phyloP scores from a whole-genome alignment of 2,888 invertebrate genomes.

The Ennomos erosarius region DNA sequence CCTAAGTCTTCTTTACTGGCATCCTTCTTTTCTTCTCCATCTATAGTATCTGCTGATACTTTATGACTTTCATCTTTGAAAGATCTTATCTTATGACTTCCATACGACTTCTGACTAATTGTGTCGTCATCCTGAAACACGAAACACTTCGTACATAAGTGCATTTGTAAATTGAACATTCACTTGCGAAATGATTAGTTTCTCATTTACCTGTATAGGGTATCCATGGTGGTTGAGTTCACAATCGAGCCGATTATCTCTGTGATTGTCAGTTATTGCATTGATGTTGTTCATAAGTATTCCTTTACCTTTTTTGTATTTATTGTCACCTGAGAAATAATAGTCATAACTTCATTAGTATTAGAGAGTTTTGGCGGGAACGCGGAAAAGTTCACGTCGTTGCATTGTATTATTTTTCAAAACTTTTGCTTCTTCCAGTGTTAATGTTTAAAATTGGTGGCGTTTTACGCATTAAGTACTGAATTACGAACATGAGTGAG shows the following conservation, averaged over 20 bases:
- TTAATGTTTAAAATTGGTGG: no score
- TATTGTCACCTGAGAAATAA: constrained; percentile 88
- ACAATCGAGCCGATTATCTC: constrained; percentile 90
- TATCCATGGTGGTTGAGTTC: constrained; percentile 90
- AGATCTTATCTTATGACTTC: constrained; percentile 95
- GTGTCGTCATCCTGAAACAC: constrained; percentile 88
- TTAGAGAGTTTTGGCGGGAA: no score
- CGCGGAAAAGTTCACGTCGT: no score
- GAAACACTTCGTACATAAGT: constrained; percentile 26
- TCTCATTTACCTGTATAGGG: constrained; percentile 81
- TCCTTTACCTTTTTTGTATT: constrained; percentile 91
- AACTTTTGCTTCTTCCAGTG: no score
- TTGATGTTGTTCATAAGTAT: constrained; percentile 93
- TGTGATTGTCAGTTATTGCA: constrained; percentile 90
- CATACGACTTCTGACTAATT: constrained; percentile 95
- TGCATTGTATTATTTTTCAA: no score
- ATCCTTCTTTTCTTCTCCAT: constrained; percentile 95
- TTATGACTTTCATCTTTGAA: constrained; percentile 97
- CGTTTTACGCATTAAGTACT: no score
- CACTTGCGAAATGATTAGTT: constrained; percentile 5
- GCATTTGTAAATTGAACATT: constrained; percentile 19
- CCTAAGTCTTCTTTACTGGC: constrained; percentile 96
- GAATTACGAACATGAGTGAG: no score
- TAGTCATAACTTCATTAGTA: constrained; percentile 2
- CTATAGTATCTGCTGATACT: constrained; percentile 93